Percentiles rank a stretch among this genome's conserved stretches.
Conservation (phyloP, 2,113 vertebrate genomes). For the Narcine bancroftii region DNA sequence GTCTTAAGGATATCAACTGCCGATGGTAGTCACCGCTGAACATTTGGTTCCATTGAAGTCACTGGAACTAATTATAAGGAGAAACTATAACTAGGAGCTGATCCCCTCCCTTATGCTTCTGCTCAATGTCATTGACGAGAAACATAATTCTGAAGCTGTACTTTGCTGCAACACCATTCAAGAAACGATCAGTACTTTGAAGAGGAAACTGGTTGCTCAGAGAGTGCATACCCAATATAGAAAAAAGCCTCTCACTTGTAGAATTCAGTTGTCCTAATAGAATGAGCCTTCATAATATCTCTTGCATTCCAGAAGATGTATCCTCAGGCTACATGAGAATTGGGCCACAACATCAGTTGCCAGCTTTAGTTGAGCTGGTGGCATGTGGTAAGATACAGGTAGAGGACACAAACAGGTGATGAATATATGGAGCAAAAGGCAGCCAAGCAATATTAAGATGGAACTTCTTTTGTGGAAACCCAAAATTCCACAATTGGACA, state of each 20-base stretch:
- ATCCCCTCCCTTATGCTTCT: not conserved
- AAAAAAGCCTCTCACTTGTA: not conserved
- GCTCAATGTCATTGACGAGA: not conserved
- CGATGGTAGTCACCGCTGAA: no score
- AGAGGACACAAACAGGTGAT: not conserved
- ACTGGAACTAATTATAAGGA: no score
- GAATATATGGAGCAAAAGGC: not conserved
- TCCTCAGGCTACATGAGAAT: not conserved
- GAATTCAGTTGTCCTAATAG: not conserved
- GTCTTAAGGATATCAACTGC: no score
- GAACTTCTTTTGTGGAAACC: not conserved
- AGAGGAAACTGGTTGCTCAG: not conserved
- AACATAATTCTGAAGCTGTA: not conserved
- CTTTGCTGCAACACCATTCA: not conserved
- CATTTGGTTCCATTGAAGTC: no score
- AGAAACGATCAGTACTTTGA: not conserved
- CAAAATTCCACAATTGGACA: not conserved
- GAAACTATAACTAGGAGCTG: no score
- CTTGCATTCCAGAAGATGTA: not conserved
- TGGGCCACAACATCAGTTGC: not conserved
- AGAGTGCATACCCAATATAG: not conserved
- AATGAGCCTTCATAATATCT: not conserved
- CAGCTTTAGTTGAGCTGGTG: not conserved
- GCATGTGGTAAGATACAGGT: not conserved
- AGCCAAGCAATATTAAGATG: not conserved